Evolutionary conservation across 2,888 invertebrate genomes (phyloP).

Genomic region (Leucania comma): DNA sequence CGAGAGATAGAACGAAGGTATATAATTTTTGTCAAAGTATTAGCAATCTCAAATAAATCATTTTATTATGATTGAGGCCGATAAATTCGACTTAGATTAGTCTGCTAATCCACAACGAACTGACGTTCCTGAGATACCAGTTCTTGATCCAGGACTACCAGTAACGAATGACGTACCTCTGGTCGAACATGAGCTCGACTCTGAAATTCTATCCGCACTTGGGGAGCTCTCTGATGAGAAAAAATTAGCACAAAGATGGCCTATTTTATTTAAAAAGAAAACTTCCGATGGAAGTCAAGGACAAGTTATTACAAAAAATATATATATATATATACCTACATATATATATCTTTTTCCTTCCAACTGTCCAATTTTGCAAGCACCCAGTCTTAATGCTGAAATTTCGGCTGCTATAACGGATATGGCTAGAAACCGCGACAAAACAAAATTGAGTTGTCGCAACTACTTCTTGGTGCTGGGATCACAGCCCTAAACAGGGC

Average conservation of each 20-base stretch:
- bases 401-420: constrained; percentile 1
- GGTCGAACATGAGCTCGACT: not conserved
- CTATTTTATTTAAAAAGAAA: too few relatives aligned
- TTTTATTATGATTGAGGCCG: not conserved
- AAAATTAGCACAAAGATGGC: constrained; percentile 8
- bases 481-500: too few relatives aligned
- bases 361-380: constrained; percentile 5
- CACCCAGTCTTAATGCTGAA: constrained; percentile 8
- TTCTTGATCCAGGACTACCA: not conserved
- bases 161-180: not conserved
- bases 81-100: not conserved
- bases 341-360: constrained; percentile 9
- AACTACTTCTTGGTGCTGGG: not conserved
- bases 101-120: not conserved
- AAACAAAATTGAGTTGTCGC: constrained; percentile 7
- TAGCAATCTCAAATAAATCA: not conserved
- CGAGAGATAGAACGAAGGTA: constrained; percentile 1
- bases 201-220: not conserved
- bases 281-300: not conserved
- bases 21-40: not conserved
- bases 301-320: not conserved
- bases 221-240: not conserved
- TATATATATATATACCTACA: too few relatives aligned
- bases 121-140: constrained; percentile 6
- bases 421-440: not conserved